Evolutionary conservation across 2,113 vertebrate genomes (phyloP).

Genomic region (Pollachius pollachius): DNA sequence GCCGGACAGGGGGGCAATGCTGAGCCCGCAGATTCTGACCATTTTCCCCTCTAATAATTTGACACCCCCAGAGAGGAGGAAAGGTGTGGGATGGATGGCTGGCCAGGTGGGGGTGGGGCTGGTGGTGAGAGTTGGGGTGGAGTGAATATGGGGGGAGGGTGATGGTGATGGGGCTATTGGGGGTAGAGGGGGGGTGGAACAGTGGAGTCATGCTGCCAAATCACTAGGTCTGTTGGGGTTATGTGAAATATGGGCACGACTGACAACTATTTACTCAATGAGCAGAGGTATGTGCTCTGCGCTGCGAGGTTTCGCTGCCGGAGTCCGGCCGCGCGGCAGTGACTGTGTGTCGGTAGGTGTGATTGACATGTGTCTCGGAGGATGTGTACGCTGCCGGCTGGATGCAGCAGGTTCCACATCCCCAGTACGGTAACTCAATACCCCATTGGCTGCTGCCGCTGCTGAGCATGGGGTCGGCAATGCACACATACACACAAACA

Average conservation of each 20-base stretch:
- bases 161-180: no score
- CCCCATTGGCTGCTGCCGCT: constrained; percentile 16
- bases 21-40: constrained; percentile 65
- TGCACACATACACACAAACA: neutral
- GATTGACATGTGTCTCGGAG: constrained; percentile 32
- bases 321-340: neutral
- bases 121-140: neutral
- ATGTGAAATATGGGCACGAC: constrained; percentile 34
- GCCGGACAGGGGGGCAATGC: constrained; percentile 47
- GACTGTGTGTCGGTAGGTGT: neutral
- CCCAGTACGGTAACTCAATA: constrained; percentile 42
- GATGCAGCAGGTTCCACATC: constrained; percentile 19
- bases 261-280: constrained; percentile 11
- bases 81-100: constrained; percentile 32
- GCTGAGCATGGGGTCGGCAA: constrained; percentile 22
- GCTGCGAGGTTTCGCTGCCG: constrained; percentile 21
- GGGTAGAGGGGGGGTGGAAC: neutral
- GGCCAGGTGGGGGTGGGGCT: neutral
- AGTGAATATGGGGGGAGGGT: neutral
- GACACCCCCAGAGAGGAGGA: constrained; percentile 33
- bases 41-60: constrained; percentile 61
- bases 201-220: constrained; percentile 13
- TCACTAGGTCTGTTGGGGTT: constrained; percentile 22
- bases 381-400: neutral
- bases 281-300: constrained; percentile 34